Base-by-base conservation (phyloP, 2,797 vertebrate genomes). In the Melanotaenia trifasciata region DNA sequence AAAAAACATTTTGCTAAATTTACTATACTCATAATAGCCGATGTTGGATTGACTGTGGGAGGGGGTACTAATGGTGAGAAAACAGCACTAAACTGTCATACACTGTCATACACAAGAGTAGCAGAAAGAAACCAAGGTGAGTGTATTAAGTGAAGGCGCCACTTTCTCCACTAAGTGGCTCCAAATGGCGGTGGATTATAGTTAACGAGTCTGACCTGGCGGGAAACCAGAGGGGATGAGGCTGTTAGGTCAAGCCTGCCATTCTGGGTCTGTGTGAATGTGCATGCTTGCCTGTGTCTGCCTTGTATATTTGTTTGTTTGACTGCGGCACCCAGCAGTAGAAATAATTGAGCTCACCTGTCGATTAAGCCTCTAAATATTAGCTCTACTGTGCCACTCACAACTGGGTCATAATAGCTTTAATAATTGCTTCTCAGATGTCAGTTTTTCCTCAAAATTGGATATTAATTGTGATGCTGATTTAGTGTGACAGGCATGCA, bases 191-290 rank as follows among this genome's bases (percentile, higher is more conserved):
- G 62, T 67, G 57, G 71, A 73, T 57, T 73, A 62, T 58, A 16
- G 71, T 80, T 89, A 92, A 91, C 74, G 54, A 86, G 90, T 67
- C 72, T 84, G 81, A 87, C 79, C 78, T 72, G 79, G 74, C n/a
- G 0, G 77, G 68, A 64, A 86, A 76, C 78, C 66, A 58, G 61
- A 80, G 80, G 78, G 66, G 67, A 72, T 64, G 64, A 3, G 32
- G 73, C 68, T 79, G 75, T 83, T 59, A 78, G 64, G 75, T 79
- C 67, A 60, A 57, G 58, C 43, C 50, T 24, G 18, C 32, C 57
- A 50, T 70, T 64, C 67, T 80, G 69, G 64, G n/a, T 38, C 10
- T 36, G 28, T 77, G 64, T 65, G 32, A 56, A 47, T 64, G 58
- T 80, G 58, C 14, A 20, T 33, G 60, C 58, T 43, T 26, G 50